phyloP scores from a whole-genome alignment of 2,113 vertebrate genomes.

The Silurus meridionalis region DNA sequence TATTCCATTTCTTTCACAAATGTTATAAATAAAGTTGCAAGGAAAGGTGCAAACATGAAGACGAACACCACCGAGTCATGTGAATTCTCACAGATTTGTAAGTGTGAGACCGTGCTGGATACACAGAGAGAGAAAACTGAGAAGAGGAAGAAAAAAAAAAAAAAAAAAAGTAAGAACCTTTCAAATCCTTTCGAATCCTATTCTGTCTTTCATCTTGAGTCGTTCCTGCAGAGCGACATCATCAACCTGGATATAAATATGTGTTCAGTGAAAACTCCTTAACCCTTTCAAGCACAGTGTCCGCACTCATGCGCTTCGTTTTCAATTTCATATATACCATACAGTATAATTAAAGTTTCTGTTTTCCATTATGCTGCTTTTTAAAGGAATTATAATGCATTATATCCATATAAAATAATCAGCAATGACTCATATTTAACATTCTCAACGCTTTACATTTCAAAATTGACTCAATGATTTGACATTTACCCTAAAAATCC shows the following conservation, averaged over 20 bases:
- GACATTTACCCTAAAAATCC: too few relatives aligned
- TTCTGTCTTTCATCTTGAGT: conserved; percentile 19
- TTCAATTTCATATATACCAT: too few relatives aligned
- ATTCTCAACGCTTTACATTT: too few relatives aligned
- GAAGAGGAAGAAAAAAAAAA: neutral
- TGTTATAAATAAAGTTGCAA: conserved; percentile 3
- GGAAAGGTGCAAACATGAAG: neutral
- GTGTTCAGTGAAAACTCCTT: neutral
- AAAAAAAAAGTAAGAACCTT: neutral
- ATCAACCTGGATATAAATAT: conserved; percentile 46
- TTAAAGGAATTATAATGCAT: neutral
- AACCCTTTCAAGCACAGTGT: neutral
- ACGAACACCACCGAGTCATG: neutral
- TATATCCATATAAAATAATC: neutral
- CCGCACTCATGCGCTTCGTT: neutral
- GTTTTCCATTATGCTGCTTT: neutral
- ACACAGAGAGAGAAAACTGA: neutral
- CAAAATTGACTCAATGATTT: too few relatives aligned
- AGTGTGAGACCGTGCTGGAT: conserved; percentile 1
- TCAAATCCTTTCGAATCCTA: conserved; percentile 1
- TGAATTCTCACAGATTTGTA: conserved; percentile 4
- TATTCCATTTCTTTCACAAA: neutral
- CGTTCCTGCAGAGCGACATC: conserved; percentile 26
- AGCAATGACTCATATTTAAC: neutral
- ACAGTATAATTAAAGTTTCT: too few relatives aligned